These are phyloP conservation scores for Trididemnum clinides DNA, from an alignment of 23 tunicate species.

Conservation along the genomic window DNA sequence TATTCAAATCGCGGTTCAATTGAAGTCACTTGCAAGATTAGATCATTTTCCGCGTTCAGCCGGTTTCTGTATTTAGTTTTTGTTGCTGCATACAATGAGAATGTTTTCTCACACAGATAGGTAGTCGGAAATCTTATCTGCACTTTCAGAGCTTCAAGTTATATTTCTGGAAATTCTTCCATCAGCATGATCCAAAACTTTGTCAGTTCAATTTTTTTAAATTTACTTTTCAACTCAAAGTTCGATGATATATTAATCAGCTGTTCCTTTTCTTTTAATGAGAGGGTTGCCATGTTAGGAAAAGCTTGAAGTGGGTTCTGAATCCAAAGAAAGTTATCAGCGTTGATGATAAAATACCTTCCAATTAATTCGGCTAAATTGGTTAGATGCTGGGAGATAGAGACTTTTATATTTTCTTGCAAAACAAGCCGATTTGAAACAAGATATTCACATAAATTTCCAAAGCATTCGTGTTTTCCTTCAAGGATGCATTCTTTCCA, in stretches of 20 bases:
- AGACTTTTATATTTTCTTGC: slow-evolving; percentile 27
- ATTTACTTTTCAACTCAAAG: slow-evolving; percentile 32
- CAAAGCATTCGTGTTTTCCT: slow-evolving; percentile 37
- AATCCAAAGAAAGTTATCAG: slow-evolving; percentile 16
- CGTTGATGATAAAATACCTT: slow-evolving; percentile 31
- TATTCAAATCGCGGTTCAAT: slow-evolving; percentile 27
- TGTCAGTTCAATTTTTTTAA: slow-evolving; percentile 17
- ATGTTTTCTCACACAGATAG: slow-evolving; percentile 26
- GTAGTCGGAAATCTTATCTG: slow-evolving; percentile 24
- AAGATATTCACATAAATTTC: slow-evolving; percentile 32
- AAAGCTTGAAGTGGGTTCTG: slow-evolving; percentile 33
- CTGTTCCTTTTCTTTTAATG: slow-evolving; percentile 23
- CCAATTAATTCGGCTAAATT: slow-evolving; percentile 28
- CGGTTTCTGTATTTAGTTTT: slow-evolving; percentile 6
- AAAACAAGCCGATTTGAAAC: slow-evolving; percentile 23
- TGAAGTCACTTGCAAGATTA: slow-evolving; percentile 23
- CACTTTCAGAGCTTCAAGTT: slow-evolving; percentile 19
- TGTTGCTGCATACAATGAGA: slow-evolving; percentile 17
- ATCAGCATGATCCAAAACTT: slow-evolving; percentile 30
- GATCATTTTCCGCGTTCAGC: slow-evolving; percentile 26
- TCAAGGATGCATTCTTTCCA: slow-evolving; percentile 35
- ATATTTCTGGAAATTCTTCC: slow-evolving; percentile 33
- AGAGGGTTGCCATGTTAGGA: slow-evolving; percentile 27
- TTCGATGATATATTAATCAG: slow-evolving; percentile 16
- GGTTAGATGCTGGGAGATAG: slow-evolving; percentile 32